Conservation (phyloP, 2,888 invertebrate species). For the Zhengitettix transpicula region DNA sequence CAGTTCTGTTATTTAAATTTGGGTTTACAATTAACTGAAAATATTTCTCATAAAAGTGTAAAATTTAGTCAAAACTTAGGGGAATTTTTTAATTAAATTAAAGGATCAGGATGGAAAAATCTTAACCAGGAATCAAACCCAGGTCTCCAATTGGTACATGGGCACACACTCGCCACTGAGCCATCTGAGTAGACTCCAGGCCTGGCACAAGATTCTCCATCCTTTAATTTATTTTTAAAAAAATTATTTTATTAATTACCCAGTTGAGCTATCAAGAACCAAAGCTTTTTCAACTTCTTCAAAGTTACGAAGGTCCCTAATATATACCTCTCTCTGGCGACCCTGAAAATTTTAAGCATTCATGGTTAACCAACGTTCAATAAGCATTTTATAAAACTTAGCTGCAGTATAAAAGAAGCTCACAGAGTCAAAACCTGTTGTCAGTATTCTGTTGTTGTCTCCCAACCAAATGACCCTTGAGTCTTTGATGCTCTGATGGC, state of each 20-base stretch:
- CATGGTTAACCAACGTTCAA: not conserved
- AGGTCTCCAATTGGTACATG: no score
- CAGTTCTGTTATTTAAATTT: no score
- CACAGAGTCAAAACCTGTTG: slow-evolving; percentile 71
- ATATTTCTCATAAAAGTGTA: no score
- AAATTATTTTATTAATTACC: slow-evolving; percentile 26
- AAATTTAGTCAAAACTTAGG: no score
- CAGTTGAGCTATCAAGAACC: slow-evolving; percentile 73
- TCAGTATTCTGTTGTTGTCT: slow-evolving; percentile 62
- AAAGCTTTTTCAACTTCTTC: slow-evolving; percentile 58
- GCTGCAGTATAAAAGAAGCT: slow-evolving; percentile 14
- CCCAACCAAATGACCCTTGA: slow-evolving; percentile 85
- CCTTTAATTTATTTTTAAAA: no score
- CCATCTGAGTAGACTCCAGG: no score
- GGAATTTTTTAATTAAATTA: no score
- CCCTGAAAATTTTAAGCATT: slow-evolving; percentile 29
- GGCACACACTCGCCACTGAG: no score
- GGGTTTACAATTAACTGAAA: no score
- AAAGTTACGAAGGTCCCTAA: slow-evolving; percentile 74
- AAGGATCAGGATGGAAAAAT: no score
- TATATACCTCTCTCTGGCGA: slow-evolving; percentile 71
- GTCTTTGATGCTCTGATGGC: slow-evolving; percentile 83
- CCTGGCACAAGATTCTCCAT: no score
- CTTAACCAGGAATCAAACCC: no score
- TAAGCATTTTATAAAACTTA: not conserved